phyloP scores from a whole-genome alignment of 1,140 invertebrate species.

The Choristoneura fumiferana region DNA sequence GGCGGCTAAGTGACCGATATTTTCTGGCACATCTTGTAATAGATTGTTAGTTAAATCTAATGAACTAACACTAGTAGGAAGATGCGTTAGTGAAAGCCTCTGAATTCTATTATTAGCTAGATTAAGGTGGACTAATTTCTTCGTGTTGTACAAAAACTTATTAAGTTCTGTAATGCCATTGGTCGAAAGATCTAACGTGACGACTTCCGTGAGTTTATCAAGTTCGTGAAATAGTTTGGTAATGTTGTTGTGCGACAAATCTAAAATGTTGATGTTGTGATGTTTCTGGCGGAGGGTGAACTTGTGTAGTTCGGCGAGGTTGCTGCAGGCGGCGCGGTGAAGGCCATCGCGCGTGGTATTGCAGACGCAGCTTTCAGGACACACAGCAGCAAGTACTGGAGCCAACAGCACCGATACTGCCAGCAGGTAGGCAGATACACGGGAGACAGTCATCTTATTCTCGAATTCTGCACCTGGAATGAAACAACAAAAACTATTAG shows the following conservation, averaged over 20 bases:
- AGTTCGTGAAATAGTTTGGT: constrained; percentile 77
- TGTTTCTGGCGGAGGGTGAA: constrained; percentile 71
- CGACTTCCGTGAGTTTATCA: constrained; percentile 78
- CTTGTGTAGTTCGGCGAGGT: constrained; percentile 64
- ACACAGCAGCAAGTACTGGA: constrained; percentile 51
- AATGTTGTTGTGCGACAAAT: constrained; percentile 80
- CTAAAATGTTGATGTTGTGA: constrained; percentile 78
- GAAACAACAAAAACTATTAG: constrained; percentile 28
- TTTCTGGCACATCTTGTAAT: constrained; percentile 78
- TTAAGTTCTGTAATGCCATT: constrained; percentile 78
- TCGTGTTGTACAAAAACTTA: constrained; percentile 77
- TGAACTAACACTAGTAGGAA: constrained; percentile 80
- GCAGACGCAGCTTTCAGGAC: constrained; percentile 64
- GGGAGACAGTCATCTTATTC: constrained; percentile 56
- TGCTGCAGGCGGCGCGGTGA: constrained; percentile 66
- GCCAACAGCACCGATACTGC: constrained; percentile 50
- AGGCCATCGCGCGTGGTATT: constrained; percentile 66
- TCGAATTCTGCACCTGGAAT: constrained; percentile 60
- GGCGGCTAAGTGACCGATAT: constrained; percentile 73
- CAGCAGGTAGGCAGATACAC: constrained; percentile 43
- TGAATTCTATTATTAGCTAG: constrained; percentile 79
- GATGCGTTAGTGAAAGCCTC: constrained; percentile 67
- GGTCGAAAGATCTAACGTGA: constrained; percentile 79
- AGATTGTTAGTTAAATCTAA: constrained; percentile 82
- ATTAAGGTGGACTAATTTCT: constrained; percentile 80